Evolutionary conservation across 2,888 invertebrate species (phyloP).

Genomic region (Drosophila mulleri): DNA sequence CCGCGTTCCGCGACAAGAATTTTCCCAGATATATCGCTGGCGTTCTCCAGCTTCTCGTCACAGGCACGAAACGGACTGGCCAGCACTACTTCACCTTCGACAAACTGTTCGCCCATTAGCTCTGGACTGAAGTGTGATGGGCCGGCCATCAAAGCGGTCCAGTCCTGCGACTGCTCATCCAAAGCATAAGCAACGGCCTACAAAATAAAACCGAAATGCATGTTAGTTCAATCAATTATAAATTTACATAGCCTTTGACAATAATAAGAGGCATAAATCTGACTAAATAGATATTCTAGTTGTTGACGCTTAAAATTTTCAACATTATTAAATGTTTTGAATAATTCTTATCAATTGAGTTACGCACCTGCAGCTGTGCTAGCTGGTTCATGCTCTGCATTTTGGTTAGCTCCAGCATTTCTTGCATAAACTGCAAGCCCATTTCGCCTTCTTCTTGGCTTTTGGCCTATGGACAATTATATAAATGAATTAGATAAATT

Average conservation of each 20-base stretch:
- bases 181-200: slow-evolving; percentile 85
- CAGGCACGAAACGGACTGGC: slow-evolving; percentile 90
- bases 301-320: slow-evolving; percentile 5
- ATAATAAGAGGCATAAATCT: too few relatives aligned
- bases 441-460: slow-evolving; percentile 95
- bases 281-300: not conserved
- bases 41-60: slow-evolving; percentile 86
- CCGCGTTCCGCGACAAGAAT: slow-evolving; percentile 96
- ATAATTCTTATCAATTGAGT: slow-evolving; percentile 25
- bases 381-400: slow-evolving; percentile 86
- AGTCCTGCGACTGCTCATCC: slow-evolving; percentile 82
- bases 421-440: slow-evolving; percentile 97
- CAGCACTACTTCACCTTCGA: slow-evolving; percentile 88
- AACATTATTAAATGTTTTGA: slow-evolving; percentile 28
- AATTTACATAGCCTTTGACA: too few relatives aligned
- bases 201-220: not conserved
- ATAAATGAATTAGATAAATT: not conserved
- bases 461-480: slow-evolving; percentile 88
- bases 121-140: slow-evolving; percentile 96
- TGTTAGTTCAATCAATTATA: not conserved
- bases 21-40: slow-evolving; percentile 88
- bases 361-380: slow-evolving; percentile 83
- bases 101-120: slow-evolving; percentile 88
- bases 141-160: slow-evolving; percentile 89
- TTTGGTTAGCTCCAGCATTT: slow-evolving; percentile 96